Conservation (phyloP, 2,113 vertebrate genomes). For the Helogale parvula region DNA sequence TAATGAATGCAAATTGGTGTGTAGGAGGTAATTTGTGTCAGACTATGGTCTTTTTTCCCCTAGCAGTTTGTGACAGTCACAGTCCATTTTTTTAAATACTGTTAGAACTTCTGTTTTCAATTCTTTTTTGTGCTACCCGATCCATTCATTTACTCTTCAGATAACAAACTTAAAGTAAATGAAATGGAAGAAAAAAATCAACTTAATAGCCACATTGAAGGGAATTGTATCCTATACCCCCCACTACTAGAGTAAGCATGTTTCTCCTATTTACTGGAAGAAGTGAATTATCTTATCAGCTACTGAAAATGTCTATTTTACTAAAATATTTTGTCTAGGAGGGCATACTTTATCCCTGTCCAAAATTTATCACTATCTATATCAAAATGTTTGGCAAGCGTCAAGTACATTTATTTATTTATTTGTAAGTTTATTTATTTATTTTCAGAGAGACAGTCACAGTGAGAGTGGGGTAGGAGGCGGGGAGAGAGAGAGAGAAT, state of each 20-base stretch:
- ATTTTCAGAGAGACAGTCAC: no score
- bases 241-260: background rate
- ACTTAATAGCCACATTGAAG: background rate
- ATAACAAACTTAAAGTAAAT: background rate
- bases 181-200: background rate
- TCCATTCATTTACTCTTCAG: background rate
- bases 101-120: background rate
- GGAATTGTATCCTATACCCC: background rate
- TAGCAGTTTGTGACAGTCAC: background rate
- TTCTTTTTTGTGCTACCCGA: background rate
- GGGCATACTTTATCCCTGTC: background rate
- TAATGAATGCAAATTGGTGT: slow-evolving; percentile 5
- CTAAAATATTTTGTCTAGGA: background rate
- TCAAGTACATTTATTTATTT: background rate
- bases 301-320: background rate
- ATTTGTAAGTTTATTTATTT: no score
- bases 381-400: background rate
- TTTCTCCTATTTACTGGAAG: background rate
- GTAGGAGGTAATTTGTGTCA: background rate
- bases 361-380: background rate
- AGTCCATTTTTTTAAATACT: background rate
- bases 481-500: no score
- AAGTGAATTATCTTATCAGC: background rate
- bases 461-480: no score
- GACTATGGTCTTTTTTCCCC: background rate